Base-by-base conservation (phyloP, 2,113 vertebrate species). In the Clarias macrocephalus region DNA sequence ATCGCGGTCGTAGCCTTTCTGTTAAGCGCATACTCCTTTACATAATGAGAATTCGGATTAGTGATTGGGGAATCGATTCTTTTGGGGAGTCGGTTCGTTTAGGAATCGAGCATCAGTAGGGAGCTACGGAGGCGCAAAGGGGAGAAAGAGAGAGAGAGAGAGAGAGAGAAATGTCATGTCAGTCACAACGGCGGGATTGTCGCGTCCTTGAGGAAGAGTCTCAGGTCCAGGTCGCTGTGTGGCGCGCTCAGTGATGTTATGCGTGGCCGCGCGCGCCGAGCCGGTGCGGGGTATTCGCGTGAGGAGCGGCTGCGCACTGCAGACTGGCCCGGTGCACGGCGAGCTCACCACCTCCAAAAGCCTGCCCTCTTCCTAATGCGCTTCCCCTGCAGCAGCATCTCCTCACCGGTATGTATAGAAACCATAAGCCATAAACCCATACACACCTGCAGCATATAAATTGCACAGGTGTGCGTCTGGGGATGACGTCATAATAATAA, bases 81-180 rank as follows among this genome's bases (percentile, higher is more conserved):
- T 72, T 15, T 11, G 1, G 65, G 65, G 62, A 83, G 56, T 12
- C 82, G 65, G 21, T 70, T 73, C 56, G 33, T 85, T 86, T 33
- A 77, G 68, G 84, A 83, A 68, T 73, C 83, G 77, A 80, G 2
- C 30, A 59, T 79, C 54, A 57, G 56, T 66, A 80, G 76, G 81
- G 81, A 84, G 84, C 84, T 79, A 84, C 77, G 86, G 80, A 75
- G 88, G 86, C 86, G 88, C 70, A 82, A 68, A 76, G 77, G 80
- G 79, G 80, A 23, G n/a, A 23, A 33, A 2, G 15, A 21, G 23
- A 70, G 42, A 25, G 85, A 66, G 79, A 80, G 86, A 89, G 77
- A 18, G 87, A 13, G 19, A 25, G 30, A 81, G 65, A 77, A 77
- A 65, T 63, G 1, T 82, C 15, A 56, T 15, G 63, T 62, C 80